phyloP scores from a whole-genome alignment of 2,113 vertebrate genomes.

The Myotis davidii region DNA sequence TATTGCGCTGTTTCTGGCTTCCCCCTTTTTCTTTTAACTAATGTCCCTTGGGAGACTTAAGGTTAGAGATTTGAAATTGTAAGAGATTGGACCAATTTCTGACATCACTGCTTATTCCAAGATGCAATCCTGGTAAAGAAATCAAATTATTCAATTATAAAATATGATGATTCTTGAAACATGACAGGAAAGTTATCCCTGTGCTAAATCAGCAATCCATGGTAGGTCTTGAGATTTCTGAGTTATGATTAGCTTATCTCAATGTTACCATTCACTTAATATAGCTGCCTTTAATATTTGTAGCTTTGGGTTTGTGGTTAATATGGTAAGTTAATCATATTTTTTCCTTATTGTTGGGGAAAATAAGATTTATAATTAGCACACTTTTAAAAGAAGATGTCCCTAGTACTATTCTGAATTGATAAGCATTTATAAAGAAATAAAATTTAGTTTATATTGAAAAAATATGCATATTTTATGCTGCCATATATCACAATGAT shows the following conservation, averaged over 20 bases:
- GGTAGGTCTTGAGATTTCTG: constrained; percentile 4
- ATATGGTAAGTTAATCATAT: constrained; percentile 5
- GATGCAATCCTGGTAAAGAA: constrained; percentile 46
- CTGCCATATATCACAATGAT: not conserved
- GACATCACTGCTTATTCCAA: constrained; percentile 26
- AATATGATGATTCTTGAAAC: constrained; percentile 68
- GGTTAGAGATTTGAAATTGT: constrained; percentile 44
- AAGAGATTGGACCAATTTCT: constrained; percentile 21
- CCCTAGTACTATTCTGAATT: constrained; percentile 9
- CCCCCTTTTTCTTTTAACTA: not conserved
- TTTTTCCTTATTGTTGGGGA: constrained; percentile 5
- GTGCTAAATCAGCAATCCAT: constrained; percentile 49
- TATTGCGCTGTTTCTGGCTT: constrained; percentile 42
- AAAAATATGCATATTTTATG: not conserved
- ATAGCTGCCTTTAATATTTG: constrained; percentile 40
- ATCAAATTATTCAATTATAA: constrained; percentile 69
- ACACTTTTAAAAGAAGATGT: not conserved
- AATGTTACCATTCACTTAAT: not conserved
- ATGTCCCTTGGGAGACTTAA: constrained; percentile 12
- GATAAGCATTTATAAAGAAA: not conserved
- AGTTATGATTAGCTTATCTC: constrained; percentile 46
- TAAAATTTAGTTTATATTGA: not conserved
- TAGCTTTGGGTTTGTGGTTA: constrained; percentile 48
- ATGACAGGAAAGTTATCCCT: constrained; percentile 4
- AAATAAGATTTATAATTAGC: constrained; percentile 49